Conservation (phyloP, 2,797 vertebrate genomes). For the Sus cebifrons region DNA sequence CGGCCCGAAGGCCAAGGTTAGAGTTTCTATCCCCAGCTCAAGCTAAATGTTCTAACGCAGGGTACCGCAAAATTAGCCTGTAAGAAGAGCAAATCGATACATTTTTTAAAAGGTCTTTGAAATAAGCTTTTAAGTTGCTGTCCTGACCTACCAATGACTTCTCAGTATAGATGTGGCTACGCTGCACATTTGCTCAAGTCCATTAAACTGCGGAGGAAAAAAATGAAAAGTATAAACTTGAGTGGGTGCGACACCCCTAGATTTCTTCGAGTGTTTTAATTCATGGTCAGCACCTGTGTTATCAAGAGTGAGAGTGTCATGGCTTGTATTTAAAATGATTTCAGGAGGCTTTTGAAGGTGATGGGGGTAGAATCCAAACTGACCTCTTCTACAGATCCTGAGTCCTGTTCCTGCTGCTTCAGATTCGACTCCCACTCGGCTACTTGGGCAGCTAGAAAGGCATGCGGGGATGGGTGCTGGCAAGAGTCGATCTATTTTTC, state of each 20-base stretch:
- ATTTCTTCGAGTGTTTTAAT: background rate
- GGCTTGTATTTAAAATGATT: constrained; percentile 13
- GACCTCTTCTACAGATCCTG: constrained; percentile 71
- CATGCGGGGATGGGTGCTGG: background rate
- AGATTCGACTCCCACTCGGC: constrained; percentile 50
- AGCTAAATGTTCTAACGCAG: constrained; percentile 40
- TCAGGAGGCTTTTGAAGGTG: constrained; percentile 38
- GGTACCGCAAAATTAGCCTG: constrained; percentile 20
- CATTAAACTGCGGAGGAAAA: constrained; percentile 79
- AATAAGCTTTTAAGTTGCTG: constrained; percentile 84
- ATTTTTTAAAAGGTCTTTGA: constrained; percentile 78
- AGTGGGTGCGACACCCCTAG: background rate
- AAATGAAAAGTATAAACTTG: constrained; percentile 57
- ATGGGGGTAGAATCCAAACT: constrained; percentile 54
- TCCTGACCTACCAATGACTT: constrained; percentile 91
- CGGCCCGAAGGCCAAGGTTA: constrained; percentile 48
- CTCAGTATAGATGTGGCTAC: constrained; percentile 86
- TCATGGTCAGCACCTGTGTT: background rate
- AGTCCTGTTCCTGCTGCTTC: constrained; percentile 52
- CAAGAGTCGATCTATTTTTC: background rate
- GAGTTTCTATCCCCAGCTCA: background rate
- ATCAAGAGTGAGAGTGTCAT: background rate
- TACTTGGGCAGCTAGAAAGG: constrained; percentile 57
- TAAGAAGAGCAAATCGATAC: constrained; percentile 64
- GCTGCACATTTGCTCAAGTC: constrained; percentile 83